Evolutionary conservation across 1,140 invertebrate species (phyloP).

Genomic region (Drosophila bipectinata): DNA sequence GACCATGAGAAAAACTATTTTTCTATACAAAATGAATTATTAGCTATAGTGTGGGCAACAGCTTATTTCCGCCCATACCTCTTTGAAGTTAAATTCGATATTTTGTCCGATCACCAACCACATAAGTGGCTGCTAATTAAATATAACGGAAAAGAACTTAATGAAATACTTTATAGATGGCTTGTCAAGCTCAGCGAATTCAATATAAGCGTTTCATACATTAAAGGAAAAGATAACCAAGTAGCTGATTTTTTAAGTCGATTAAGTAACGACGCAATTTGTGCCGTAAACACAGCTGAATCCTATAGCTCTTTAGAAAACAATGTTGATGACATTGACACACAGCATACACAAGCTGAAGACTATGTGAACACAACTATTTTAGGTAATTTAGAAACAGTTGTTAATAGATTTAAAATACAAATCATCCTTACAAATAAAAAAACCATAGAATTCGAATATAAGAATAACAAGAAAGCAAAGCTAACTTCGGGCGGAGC

Average conservation of each 20-base stretch:
- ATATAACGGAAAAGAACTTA: slow-evolving; percentile 5
- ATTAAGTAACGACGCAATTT: slow-evolving; percentile 1
- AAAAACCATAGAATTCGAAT: background rate
- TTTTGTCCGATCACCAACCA: slow-evolving; percentile 2
- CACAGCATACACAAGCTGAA: slow-evolving; percentile 1
- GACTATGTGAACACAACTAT: slow-evolving; percentile 1
- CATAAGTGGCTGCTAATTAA: background rate
- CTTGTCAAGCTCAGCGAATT: no score
- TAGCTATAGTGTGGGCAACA: slow-evolving; percentile 4
- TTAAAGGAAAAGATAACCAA: slow-evolving; percentile 1
- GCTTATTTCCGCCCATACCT: slow-evolving; percentile 3
- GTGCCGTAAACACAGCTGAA: background rate
- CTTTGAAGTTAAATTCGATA: slow-evolving; percentile 1
- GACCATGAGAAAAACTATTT: slow-evolving; percentile 5
- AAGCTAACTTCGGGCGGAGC: no score
- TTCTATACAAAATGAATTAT: slow-evolving; percentile 1
- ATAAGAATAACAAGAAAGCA: no score
- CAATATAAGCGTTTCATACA: background rate
- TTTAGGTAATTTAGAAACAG: slow-evolving; percentile 3
- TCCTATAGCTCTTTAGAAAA: background rate
- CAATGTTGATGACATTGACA: slow-evolving; percentile 1
- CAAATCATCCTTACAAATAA: background rate
- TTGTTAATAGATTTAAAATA: background rate
- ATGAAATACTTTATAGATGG: slow-evolving; percentile 1
- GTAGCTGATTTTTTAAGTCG: slow-evolving; percentile 5